Percentiles rank a stretch among this genome's conserved stretches.
Conservation (phyloP, 2,888 invertebrate species). For the Lepidochrysops patricia region DNA sequence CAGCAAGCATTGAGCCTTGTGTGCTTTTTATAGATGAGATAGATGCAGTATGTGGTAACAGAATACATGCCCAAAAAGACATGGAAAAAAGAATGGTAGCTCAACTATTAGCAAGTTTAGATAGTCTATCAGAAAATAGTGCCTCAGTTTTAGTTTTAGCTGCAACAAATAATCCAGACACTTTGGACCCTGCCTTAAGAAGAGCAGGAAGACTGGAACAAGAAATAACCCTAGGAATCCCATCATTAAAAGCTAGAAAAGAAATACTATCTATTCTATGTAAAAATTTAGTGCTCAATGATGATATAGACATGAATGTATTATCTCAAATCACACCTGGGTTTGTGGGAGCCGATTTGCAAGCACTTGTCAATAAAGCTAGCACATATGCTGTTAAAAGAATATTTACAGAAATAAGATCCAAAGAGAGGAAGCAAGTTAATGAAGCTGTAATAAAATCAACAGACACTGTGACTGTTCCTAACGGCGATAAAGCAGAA, state of each 20-base stretch:
- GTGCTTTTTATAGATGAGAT: slow-evolving; percentile 97
- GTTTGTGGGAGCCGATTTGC: slow-evolving; percentile 95
- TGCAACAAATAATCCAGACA: slow-evolving; percentile 95
- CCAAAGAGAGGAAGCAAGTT: slow-evolving; percentile 21
- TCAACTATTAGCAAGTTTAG: slow-evolving; percentile 91
- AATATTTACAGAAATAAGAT: slow-evolving; percentile 53
- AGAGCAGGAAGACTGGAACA: slow-evolving; percentile 94
- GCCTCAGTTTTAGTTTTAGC: slow-evolving; percentile 88
- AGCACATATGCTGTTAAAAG: slow-evolving; percentile 89
- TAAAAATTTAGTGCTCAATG: slow-evolving; percentile 78
- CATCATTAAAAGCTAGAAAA: slow-evolving; percentile 85
- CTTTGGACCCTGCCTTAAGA: slow-evolving; percentile 92
- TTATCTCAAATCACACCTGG: slow-evolving; percentile 94
- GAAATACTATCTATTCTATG: slow-evolving; percentile 86
- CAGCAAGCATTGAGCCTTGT: slow-evolving; percentile 82
- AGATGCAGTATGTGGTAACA: slow-evolving; percentile 94
- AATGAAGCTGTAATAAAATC: slow-evolving; percentile 26
- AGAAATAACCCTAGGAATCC: slow-evolving; percentile 95
- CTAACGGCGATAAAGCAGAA: slow-evolving; percentile 55
- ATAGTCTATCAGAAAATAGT: slow-evolving; percentile 78
- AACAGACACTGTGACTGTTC: slow-evolving; percentile 37
- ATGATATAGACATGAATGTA: slow-evolving; percentile 80
- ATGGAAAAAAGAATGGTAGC: slow-evolving; percentile 98
- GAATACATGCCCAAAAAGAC: slow-evolving; percentile 92
- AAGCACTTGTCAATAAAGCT: slow-evolving; percentile 89